These are phyloP conservation scores for Lepidocolaptes lacrymiger DNA, from an alignment of 2,797 vertebrate species.

Conservation along the genomic window DNA sequence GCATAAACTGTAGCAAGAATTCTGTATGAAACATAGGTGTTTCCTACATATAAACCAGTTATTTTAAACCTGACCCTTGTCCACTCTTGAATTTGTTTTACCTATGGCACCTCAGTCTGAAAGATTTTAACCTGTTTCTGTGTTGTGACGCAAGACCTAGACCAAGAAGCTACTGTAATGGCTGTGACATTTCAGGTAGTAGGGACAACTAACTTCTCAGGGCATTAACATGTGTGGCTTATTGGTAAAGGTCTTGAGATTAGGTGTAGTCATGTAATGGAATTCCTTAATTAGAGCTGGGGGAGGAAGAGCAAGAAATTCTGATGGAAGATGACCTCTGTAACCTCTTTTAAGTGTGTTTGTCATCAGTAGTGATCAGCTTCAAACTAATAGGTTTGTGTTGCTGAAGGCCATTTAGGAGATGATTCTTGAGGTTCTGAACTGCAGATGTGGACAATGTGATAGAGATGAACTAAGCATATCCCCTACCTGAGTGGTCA, in stretches of 20 bases:
- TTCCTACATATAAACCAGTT: background rate
- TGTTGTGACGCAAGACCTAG: background rate
- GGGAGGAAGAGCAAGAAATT: background rate
- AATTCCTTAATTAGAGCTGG: background rate
- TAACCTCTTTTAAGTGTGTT: background rate
- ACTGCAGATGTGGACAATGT: background rate
- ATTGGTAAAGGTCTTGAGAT: background rate
- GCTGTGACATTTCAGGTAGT: background rate
- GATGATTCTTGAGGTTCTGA: background rate
- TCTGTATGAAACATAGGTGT: background rate
- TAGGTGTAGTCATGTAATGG: background rate
- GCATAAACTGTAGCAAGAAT: background rate
- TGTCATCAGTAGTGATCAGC: background rate
- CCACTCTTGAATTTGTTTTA: background rate
- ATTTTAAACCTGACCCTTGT: background rate
- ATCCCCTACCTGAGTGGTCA: background rate
- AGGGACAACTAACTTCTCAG: background rate
- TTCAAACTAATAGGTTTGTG: background rate
- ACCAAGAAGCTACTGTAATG: background rate
- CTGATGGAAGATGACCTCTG: background rate
- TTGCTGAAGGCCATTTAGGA: background rate
- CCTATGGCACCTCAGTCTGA: background rate
- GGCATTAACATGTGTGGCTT: background rate
- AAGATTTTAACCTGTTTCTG: background rate
- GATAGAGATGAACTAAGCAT: background rate